phyloP scores from a whole-genome alignment of 2,888 invertebrate species.

The Xiphydria camelus region DNA sequence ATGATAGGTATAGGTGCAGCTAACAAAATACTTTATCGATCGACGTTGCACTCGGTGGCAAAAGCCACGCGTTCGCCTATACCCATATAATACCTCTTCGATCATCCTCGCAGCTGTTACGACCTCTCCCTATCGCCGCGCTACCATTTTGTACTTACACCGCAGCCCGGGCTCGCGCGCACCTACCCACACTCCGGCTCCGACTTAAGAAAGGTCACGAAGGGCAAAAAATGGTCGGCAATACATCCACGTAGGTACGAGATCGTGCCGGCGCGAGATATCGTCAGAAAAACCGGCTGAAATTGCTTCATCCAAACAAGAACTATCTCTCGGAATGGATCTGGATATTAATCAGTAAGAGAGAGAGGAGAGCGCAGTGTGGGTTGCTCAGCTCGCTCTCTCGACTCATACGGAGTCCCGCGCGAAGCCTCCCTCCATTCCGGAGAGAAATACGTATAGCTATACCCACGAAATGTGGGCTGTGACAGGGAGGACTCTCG shows the following conservation, averaged over 20 bases:
- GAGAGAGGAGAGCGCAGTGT: constrained; percentile 5
- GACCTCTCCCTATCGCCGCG: not conserved
- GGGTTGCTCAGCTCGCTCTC: not conserved
- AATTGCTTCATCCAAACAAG: constrained; percentile 54
- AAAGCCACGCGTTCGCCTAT: too few species aligned
- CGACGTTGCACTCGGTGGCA: too few species aligned
- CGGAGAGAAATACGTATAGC: not conserved
- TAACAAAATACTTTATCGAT: too few species aligned
- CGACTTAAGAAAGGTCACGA: not conserved
- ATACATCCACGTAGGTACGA: not conserved
- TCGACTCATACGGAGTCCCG: not conserved
- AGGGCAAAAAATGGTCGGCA: not conserved
- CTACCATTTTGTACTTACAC: not conserved
- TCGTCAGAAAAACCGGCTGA: constrained; percentile 47
- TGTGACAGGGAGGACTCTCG: too few species aligned
- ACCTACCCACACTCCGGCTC: not conserved
- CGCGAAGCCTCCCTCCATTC: too few species aligned
- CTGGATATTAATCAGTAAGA: constrained; percentile 49
- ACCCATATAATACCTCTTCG: too few species aligned
- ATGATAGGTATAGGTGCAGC: too few species aligned
- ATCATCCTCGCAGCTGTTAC: not conserved
- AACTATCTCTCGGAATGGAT: constrained; percentile 46
- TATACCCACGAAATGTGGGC: too few species aligned
- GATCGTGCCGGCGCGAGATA: constrained; percentile 35
- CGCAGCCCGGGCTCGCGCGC: not conserved